Conservation (phyloP, 1,140 invertebrate species). For the Pseudomyrmex dendroicus region DNA sequence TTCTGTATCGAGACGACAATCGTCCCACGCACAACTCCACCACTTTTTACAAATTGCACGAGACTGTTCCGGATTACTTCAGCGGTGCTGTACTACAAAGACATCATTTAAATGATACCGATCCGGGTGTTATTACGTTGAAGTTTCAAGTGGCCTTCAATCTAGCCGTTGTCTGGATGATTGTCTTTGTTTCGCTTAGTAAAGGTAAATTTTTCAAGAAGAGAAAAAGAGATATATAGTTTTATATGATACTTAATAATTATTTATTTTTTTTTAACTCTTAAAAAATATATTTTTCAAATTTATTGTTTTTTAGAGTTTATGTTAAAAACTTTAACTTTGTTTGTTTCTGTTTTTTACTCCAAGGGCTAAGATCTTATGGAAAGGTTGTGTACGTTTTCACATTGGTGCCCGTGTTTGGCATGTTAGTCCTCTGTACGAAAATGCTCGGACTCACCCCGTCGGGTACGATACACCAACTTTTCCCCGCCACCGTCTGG, state of each 20-base stretch:
- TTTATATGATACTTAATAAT: background rate
- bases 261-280: background rate
- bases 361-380: conserved; percentile 90
- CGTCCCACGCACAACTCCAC: conserved; percentile 79
- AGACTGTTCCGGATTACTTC: conserved; percentile 93
- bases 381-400: conserved; percentile 93
- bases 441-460: conserved; percentile 91
- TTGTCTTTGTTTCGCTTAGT: conserved; percentile 94
- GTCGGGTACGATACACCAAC: conserved; percentile 87
- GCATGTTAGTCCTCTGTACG: conserved; percentile 89
- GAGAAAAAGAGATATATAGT: too few species aligned
- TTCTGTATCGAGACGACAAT: conserved; percentile 87
- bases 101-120: conserved; percentile 86
- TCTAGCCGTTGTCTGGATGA: conserved; percentile 95
- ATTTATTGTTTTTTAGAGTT: too few species aligned
- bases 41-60: conserved; percentile 88
- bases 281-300: too few species aligned
- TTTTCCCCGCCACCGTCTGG: conserved; percentile 92
- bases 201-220: conserved; percentile 87
- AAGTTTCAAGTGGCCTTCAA: conserved; percentile 96
- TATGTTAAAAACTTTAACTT: background rate
- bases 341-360: conserved; percentile 48
- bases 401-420: conserved; percentile 90
- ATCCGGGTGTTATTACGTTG: conserved; percentile 88
- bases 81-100: conserved; percentile 92